Percentiles rank a stretch among this genome's conserved stretches.
Evolutionary conservation across 2,888 invertebrate genomes (phyloP).

Genomic region (Acleris laterana): DNA sequence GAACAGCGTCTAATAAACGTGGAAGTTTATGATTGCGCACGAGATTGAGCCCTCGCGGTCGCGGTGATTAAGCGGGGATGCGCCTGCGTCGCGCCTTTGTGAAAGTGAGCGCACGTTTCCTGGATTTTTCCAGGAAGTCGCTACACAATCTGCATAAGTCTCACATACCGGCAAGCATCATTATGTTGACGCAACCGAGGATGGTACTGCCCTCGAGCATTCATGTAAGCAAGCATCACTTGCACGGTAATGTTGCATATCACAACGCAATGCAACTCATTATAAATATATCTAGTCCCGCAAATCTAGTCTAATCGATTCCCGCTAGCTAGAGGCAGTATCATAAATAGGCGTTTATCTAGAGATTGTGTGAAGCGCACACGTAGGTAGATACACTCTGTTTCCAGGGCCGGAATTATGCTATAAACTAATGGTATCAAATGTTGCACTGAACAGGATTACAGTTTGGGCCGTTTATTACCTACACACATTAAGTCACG

Average conservation of each 20-base stretch:
- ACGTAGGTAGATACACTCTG: no score
- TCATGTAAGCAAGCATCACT: constrained; percentile 11
- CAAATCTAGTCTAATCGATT: no score
- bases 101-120: constrained; percentile 64
- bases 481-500: no score
- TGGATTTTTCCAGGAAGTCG: constrained; percentile 59
- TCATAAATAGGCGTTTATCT: no score
- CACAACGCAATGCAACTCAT: constrained; percentile 22
- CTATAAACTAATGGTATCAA: no score
- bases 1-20: constrained; percentile 31
- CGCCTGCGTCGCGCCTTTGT: constrained; percentile 43
- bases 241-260: constrained; percentile 23
- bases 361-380: no score
- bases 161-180: constrained; percentile 54
- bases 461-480: no score
- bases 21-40: constrained; percentile 37
- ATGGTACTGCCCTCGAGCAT: constrained; percentile 49
- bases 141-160: constrained; percentile 53
- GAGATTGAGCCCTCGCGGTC: constrained; percentile 36
- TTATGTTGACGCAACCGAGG: constrained; percentile 58
- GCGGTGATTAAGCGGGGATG: constrained; percentile 40
- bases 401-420: no score
- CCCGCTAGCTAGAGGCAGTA: no score
- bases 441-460: no score
- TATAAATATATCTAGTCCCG: neutral